Base-by-base conservation (phyloP, 64 coral and sea anemone genomes). In the Stichodactyla mertensii region DNA sequence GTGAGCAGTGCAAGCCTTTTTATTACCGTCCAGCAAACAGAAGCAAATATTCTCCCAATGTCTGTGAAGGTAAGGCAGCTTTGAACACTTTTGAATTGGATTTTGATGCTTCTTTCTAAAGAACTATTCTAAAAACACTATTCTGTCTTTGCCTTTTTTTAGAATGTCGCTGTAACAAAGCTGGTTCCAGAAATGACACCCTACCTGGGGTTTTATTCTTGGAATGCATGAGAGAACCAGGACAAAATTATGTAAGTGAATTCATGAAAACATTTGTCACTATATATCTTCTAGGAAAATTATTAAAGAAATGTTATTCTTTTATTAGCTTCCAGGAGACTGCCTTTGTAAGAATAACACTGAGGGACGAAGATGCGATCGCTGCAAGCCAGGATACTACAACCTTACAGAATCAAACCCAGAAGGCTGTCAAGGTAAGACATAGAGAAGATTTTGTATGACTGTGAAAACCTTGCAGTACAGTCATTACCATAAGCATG, bases 271-370 rank as follows among this genome's bases (percentile, higher is more conserved):
- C 1, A 45, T 45, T 45, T 45, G 3, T 45, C 1, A 2, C 36
- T 45, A 45, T 45, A 45, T 45, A 45, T 45, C 36, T 45, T 45
- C 36, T 45, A 3, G 36, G 36, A 45, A 45, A 45, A 45, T 45
- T 3, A 0, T 45, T 1, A 45, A 45, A 45, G 3, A 45, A 45
- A 45, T 45, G 36, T 58, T 15, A 12, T 71, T 71, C 67, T 71
- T 12, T 71, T 9, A 12, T 15, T 31, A 81, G 78, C 11, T 53
- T 18, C 90, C 93, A 85, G 96, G 92, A 54, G 80, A 88, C 58
- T 98, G 96, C 60, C 74, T 90, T 16, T 98, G 96, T 81, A 98
- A 98, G 54, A 90, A 94, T 20, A 98, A 94, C 79, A 95, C 90
- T 5, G 71, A 83, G 51, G 96, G 96, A 24, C 87, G 96, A 88